Evolutionary conservation across 2,797 vertebrate species (phyloP).

Genomic region (Chloroceryle amazona): DNA sequence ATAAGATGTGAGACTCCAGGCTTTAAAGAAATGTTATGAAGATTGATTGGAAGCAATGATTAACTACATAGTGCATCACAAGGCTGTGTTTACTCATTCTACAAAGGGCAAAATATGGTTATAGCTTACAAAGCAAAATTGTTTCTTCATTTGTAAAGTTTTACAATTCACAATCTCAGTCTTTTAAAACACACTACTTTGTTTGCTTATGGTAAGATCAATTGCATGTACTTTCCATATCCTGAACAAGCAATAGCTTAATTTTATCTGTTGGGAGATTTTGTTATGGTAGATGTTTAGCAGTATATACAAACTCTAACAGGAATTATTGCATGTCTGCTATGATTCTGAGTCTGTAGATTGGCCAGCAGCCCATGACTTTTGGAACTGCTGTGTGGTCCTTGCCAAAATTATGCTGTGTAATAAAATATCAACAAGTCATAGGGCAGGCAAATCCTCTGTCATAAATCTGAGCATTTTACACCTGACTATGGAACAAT

Average conservation of each 20-base stretch:
- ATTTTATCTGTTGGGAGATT: not conserved
- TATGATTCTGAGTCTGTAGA: not conserved
- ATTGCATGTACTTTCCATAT: not conserved
- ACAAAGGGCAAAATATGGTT: not conserved
- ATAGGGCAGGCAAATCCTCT: not conserved
- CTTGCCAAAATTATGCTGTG: not conserved
- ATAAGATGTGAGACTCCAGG: not conserved
- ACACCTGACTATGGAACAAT: not conserved
- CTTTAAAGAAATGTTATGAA: not conserved
- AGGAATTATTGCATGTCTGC: not conserved
- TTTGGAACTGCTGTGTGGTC: not conserved
- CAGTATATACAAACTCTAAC: not conserved
- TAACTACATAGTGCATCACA: not conserved
- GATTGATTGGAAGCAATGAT: slow-evolving; percentile 2
- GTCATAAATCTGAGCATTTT: not conserved
- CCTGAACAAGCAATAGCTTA: not conserved
- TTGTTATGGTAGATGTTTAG: not conserved
- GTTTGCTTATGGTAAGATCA: not conserved
- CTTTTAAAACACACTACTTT: not conserved
- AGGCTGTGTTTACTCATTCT: not conserved
- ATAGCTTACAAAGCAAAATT: not conserved
- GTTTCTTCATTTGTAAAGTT: not conserved
- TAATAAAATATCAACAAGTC: not conserved
- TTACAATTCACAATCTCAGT: not conserved
- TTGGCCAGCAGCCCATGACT: not conserved